Evolutionary conservation across 2,113 vertebrate species (phyloP), one percentile per base, ranked within the genome.

Genomic region (Pseudonaja textilis): DNA sequence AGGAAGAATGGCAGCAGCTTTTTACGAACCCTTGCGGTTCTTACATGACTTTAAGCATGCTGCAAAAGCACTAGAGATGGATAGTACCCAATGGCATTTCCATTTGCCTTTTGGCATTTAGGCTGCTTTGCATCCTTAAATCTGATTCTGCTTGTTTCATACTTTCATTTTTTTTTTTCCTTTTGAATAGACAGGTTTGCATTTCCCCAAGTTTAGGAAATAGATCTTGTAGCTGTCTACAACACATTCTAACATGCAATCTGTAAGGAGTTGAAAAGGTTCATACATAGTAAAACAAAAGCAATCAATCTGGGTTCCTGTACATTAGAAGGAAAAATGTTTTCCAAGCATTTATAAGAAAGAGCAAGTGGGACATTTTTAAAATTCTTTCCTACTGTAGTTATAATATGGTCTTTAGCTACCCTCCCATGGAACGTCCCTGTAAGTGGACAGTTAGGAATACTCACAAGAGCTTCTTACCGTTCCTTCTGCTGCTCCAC

Each of bases 381-480:
- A 94, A 57, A 89, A 93, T 42, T 47, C 0, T 91, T 20, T 74
- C 55, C 95, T 69, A 20, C 57, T 94, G 93, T 25, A 64, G 18
- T 69, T 54, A 85, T 57, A 45, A 47, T 81, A 92, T 25, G 86
- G 88, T 93, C 89, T 39, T 91, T 91, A 88, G 0, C 12, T 69
- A 91, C 85, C 69, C 95, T 86, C 93, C 90, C 1, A 3, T 14
- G 55, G 91, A 93, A 88, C 88, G 47, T 87, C 56, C 89, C 61
- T 90, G 42, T 18, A 54, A 52, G 81, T 4, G 89, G 95, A 90
- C 94, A 94, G 93, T 95, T 93, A 50, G 92, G 34, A 92, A 54
- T 97, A 97, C 96, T 97, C 96, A 97, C 96, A 96, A 95, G 96
- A 96, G 93, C 88, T 0, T 94, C 52, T 96, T 95, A 85, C 1